Conservation (phyloP, 2,888 invertebrate genomes). For the Meandrusa payeni region DNA sequence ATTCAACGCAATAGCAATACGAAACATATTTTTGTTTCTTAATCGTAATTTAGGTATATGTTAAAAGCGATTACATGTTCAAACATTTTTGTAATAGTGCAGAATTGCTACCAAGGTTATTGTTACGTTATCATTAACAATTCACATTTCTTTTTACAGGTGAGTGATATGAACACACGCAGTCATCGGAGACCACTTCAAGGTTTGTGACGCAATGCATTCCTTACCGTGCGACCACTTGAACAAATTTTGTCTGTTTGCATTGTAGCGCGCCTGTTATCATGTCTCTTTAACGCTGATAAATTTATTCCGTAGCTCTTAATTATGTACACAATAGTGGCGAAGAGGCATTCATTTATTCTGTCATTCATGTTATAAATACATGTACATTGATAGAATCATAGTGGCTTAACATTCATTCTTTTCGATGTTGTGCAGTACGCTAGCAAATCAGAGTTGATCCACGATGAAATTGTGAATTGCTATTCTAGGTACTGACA, state of each 20-base stretch:
- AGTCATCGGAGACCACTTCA: conserved; percentile 36
- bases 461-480: no score
- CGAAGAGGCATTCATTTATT: conserved; percentile 3
- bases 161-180: conserved; percentile 41
- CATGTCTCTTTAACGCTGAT: conserved; percentile 13
- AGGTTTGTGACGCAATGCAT: conserved; percentile 43
- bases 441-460: no score
- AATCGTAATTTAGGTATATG: no score
- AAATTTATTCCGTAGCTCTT: conserved; percentile 9
- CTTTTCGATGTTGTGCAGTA: no score
- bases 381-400: no score
- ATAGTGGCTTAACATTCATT: no score
- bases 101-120: conserved; percentile 2
- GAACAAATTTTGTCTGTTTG: conserved; percentile 43
- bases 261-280: conserved; percentile 31
- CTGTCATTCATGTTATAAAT: no score
- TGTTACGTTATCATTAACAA: conserved; percentile 16
- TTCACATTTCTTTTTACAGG: conserved; percentile 53
- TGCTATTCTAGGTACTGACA: no score
- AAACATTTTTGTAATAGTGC: no score
- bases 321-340: conserved; percentile 8
- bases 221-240: conserved; percentile 45
- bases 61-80: no score
- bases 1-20: no score
- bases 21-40: no score